A percentile compares a stretch with the other conserved stretches of the same genome.
Conservation (phyloP, 2,113 vertebrate species). For the Accipiter virgatus region DNA sequence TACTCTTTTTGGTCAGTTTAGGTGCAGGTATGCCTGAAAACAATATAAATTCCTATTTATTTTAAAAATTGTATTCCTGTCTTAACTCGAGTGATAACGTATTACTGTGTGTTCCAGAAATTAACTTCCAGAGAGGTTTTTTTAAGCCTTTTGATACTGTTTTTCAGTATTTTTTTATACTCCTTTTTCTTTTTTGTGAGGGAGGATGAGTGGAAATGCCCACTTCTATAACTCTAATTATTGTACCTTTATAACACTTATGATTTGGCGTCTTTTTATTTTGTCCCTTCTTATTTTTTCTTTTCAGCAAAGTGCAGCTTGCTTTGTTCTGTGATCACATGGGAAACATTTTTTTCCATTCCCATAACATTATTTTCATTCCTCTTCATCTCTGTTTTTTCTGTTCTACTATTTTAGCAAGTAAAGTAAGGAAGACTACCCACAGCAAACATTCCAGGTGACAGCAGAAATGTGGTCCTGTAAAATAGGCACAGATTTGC, state of each 20-base stretch:
- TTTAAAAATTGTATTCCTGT: background rate
- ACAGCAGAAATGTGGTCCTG: background rate
- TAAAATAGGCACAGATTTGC: background rate
- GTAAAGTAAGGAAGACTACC: background rate
- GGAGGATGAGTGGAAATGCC: background rate
- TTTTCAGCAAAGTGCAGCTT: background rate
- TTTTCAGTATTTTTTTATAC: background rate
- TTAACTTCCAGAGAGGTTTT: background rate
- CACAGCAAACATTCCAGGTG: background rate
- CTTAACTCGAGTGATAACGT: background rate
- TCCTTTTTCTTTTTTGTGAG: background rate
- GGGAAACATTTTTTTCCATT: background rate
- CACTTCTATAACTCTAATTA: background rate
- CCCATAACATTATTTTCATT: background rate
- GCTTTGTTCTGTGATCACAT: background rate
- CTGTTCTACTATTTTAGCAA: background rate
- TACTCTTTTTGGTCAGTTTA: background rate
- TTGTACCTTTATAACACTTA: background rate
- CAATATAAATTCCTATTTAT: rapidly evolving
- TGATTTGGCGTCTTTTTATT: background rate
- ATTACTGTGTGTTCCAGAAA: background rate
- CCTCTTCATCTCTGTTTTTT: background rate
- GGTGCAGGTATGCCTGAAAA: background rate
- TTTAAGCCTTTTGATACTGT: background rate
- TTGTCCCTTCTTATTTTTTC: background rate